Percentiles rank a stretch among this genome's conserved stretches.
Evolutionary conservation across 2,888 invertebrate genomes (phyloP).

Genomic region (Drosophila falleni): DNA sequence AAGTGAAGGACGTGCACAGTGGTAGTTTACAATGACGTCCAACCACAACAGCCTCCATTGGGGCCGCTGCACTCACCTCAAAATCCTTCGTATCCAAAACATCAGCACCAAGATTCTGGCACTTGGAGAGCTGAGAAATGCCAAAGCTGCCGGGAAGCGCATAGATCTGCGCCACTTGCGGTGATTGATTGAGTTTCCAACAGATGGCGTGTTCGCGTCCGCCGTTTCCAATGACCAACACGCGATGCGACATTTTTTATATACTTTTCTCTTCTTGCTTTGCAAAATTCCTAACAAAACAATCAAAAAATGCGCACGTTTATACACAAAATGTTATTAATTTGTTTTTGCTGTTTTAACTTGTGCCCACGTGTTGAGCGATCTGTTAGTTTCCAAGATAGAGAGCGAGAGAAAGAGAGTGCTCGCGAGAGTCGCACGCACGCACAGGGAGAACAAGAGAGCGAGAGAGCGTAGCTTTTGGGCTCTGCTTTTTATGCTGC

Average conservation of each 20-base stretch:
- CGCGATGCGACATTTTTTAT: constrained; percentile 85
- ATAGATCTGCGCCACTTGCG: constrained; percentile 89
- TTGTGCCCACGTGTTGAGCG: constrained; percentile 65
- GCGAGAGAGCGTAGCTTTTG: constrained; percentile 13
- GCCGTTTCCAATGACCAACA: constrained; percentile 95
- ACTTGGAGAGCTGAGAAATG: constrained; percentile 88
- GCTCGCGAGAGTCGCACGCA: constrained; percentile 5
- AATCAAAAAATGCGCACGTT: constrained; percentile 49
- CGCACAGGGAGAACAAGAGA: background rate
- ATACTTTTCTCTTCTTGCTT: constrained; percentile 4
- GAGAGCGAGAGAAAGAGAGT: constrained; percentile 3
- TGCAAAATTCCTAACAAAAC: constrained; percentile 8
- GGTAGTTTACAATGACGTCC: background rate
- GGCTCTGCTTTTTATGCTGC: constrained; percentile 33
- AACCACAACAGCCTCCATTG: constrained; percentile 16
- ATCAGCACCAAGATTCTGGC: constrained; percentile 87
- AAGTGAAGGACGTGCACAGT: constrained; percentile 45
- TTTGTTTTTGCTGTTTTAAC: constrained; percentile 22
- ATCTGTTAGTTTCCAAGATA: constrained; percentile 8
- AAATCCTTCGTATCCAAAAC: constrained; percentile 87
- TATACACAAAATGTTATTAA: constrained; percentile 19
- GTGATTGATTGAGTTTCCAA: constrained; percentile 95
- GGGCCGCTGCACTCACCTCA: constrained; percentile 87
- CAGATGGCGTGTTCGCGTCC: constrained; percentile 98
- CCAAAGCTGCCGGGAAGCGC: constrained; percentile 96